Conservation (phyloP, 2,888 invertebrate genomes). For the Aleiodes testaceus region DNA sequence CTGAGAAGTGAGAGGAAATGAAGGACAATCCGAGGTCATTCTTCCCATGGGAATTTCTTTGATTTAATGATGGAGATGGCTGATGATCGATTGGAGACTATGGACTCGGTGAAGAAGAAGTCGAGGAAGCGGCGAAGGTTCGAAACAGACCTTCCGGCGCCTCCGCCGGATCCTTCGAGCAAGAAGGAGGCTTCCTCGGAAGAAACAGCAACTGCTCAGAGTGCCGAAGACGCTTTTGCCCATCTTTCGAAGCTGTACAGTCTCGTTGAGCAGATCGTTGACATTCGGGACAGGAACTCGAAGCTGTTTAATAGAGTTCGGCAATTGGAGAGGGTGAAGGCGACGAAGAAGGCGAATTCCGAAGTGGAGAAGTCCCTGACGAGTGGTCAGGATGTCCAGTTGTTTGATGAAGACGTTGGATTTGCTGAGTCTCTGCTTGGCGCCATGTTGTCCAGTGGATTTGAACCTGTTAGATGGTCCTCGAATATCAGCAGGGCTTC, state of each 20-base stretch:
- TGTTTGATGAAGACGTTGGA: slow-evolving; percentile 78
- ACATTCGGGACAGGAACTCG: slow-evolving; percentile 82
- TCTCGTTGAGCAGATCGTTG: slow-evolving; percentile 84
- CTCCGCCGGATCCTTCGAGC: slow-evolving; percentile 72
- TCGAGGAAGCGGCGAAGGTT: slow-evolving; percentile 41
- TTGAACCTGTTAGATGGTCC: slow-evolving; percentile 71
- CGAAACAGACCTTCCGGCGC: slow-evolving; percentile 68
- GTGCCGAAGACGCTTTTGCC: slow-evolving; percentile 81
- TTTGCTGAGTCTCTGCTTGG: slow-evolving; percentile 79
- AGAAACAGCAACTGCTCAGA: slow-evolving; percentile 70
- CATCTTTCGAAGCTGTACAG: slow-evolving; percentile 86
- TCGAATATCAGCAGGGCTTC: slow-evolving; percentile 24
- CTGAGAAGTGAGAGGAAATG: too few relatives aligned
- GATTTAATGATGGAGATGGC: too few relatives aligned
- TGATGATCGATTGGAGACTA: neutral
- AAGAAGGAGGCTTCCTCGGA: neutral
- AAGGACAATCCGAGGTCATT: too few relatives aligned
- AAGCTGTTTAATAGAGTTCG: slow-evolving; percentile 80
- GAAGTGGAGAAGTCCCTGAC: slow-evolving; percentile 67
- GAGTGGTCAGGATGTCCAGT: slow-evolving; percentile 67
- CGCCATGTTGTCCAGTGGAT: slow-evolving; percentile 77
- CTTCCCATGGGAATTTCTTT: too few relatives aligned
- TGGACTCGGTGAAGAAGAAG: slow-evolving; percentile 11
- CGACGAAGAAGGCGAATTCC: slow-evolving; percentile 77
- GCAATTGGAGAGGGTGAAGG: slow-evolving; percentile 83